A percentile compares a stretch with the other conserved stretches of the same genome.
Conservation (phyloP, 2,888 invertebrate species). For the Hyles lineata region DNA sequence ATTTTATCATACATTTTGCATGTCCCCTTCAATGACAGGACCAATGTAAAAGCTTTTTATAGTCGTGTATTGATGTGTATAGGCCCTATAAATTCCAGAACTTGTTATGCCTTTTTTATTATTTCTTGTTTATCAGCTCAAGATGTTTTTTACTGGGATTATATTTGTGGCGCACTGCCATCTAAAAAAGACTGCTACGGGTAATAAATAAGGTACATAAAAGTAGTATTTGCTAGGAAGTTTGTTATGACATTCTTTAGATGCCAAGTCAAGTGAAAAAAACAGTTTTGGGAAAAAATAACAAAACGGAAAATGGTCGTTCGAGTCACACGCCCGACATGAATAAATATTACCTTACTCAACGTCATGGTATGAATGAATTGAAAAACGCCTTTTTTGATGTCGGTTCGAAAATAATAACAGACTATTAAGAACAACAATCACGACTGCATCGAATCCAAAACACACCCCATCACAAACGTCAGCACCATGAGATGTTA, state of each 20-base stretch:
- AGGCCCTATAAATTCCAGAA: conserved; percentile 5
- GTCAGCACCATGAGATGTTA: conserved; percentile 44
- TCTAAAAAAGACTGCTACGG: not conserved
- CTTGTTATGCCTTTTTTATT: conserved; percentile 12
- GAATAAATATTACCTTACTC: conserved; percentile 4
- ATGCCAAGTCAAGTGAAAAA: not conserved
- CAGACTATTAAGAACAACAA: conserved; percentile 33
- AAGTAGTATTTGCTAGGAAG: no score
- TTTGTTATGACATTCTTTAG: no score
- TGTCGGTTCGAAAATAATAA: conserved; percentile 10
- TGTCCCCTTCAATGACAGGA: conserved; percentile 16
- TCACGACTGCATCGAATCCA: conserved; percentile 45
- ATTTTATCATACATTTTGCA: conserved; percentile 39
- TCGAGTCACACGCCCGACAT: not conserved
- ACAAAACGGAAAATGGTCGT: not conserved
- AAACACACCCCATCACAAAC: conserved; percentile 38
- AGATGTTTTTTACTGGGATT: not conserved
- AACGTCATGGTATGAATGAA: conserved; percentile 8
- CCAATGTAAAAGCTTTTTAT: conserved; percentile 18
- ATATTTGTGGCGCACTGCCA: not conserved
- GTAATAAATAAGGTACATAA: not conserved
- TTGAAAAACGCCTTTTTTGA: conserved; percentile 22
- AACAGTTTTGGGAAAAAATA: not conserved
- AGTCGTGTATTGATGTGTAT: conserved; percentile 16
- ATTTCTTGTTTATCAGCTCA: not conserved